Percentiles rank a stretch among this genome's conserved stretches.
These are phyloP conservation scores for Sitobion miscanthi DNA, from an alignment of 1,140 invertebrate genomes.

Conservation along the genomic window DNA sequence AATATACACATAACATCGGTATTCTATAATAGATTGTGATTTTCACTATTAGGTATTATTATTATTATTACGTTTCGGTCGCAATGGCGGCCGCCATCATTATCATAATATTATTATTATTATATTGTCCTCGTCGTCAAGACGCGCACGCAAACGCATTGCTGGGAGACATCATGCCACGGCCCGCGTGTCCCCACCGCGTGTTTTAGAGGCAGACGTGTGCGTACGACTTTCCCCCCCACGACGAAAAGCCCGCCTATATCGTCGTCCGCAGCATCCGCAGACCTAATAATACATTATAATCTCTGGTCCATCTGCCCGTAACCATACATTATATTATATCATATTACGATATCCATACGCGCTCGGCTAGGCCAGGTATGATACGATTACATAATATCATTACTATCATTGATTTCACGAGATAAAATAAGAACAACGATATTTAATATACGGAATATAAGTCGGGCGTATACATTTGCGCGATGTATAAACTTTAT, in stretches of 20 bases:
- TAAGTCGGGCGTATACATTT: background rate
- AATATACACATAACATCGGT: no score
- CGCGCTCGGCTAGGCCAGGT: no score
- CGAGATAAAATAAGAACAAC: no score
- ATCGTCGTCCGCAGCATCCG: background rate
- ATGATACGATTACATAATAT: no score
- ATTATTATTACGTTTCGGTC: background rate
- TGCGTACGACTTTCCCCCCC: constrained; percentile 1
- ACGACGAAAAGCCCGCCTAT: constrained; percentile 4
- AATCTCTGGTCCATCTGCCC: background rate
- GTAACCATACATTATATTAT: background rate
- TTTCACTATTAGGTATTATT: background rate
- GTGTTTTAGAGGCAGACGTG: background rate
- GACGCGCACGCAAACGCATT: background rate
- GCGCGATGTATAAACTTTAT: background rate
- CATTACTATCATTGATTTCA: no score
- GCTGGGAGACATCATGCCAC: background rate
- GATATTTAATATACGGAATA: no score
- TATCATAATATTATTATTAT: constrained; percentile 6
- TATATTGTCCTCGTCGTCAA: background rate
- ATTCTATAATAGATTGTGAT: background rate
- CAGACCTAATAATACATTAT: background rate
- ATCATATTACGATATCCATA: background rate
- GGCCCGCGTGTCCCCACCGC: background rate
- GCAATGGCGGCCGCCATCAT: background rate